A percentile compares a stretch with the other conserved stretches of the same genome.
Conservation (phyloP, 2,797 vertebrate species). For the Accipiter minullus region DNA sequence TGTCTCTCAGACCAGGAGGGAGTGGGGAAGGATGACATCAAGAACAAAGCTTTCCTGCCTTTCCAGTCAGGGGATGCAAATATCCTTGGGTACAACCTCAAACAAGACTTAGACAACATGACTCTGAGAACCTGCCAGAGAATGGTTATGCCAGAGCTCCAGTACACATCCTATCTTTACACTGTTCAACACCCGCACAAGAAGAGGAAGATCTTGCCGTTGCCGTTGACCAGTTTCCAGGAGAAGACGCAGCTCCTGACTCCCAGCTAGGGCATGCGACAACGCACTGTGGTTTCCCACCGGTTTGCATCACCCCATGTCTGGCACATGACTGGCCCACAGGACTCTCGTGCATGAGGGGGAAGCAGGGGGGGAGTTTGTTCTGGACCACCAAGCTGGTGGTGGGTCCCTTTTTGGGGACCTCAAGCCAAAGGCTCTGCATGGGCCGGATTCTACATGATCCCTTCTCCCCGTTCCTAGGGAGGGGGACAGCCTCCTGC, state of each 20-base stretch:
- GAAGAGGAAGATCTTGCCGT: slow-evolving; percentile 37
- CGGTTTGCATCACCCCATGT: accelerated
- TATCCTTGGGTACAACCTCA: slow-evolving; percentile 87
- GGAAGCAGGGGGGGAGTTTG: neutral
- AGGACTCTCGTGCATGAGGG: neutral
- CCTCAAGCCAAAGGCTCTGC: neutral
- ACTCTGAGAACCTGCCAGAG: slow-evolving; percentile 73
- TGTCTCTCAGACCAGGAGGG: slow-evolving; percentile 77
- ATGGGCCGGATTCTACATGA: accelerated
- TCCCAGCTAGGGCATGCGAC: neutral
- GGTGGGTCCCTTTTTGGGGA: neutral
- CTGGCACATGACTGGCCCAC: accelerated
- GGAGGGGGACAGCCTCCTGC: neutral
- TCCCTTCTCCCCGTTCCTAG: neutral
- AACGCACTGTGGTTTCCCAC: neutral
- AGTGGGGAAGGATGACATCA: slow-evolving; percentile 66
- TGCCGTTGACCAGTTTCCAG: neutral
- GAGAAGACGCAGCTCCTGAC: neutral
- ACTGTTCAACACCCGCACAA: slow-evolving; percentile 78
- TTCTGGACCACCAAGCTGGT: neutral
- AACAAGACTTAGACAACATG: slow-evolving; percentile 53
- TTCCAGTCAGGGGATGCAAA: slow-evolving; percentile 82
- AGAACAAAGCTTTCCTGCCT: slow-evolving; percentile 75
- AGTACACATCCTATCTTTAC: slow-evolving; percentile 80
- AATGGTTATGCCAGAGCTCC: slow-evolving; percentile 84